Evolutionary conservation across 2,113 vertebrate species (phyloP).

Genomic region (Thryonomys swinderianus): DNA sequence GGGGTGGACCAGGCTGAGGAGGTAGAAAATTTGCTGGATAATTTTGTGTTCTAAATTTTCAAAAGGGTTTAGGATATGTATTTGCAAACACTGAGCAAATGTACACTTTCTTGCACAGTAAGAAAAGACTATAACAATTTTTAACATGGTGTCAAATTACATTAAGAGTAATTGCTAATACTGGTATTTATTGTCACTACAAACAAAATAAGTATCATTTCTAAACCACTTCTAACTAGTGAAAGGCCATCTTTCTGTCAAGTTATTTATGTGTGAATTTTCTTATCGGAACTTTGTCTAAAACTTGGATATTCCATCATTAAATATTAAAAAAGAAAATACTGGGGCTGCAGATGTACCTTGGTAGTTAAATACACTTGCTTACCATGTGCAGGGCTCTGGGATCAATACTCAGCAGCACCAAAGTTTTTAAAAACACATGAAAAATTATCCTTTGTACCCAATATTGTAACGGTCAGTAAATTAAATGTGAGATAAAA

Average conservation of each 20-base stretch:
- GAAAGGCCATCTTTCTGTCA: slow-evolving; percentile 24
- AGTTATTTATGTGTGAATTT: neutral
- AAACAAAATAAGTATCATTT: neutral
- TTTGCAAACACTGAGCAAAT: slow-evolving; percentile 29
- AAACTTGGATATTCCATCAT: slow-evolving; percentile 31
- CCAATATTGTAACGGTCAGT: neutral
- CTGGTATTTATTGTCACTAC: neutral
- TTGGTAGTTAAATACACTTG: neutral
- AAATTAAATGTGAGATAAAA: slow-evolving; percentile 6
- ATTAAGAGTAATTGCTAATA: slow-evolving; percentile 21
- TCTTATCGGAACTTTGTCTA: slow-evolving; percentile 3
- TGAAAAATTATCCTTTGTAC: neutral
- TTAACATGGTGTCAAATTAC: slow-evolving; percentile 20
- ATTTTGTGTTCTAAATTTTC: neutral
- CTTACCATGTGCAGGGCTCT: too few relatives aligned
- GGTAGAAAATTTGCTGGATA: neutral
- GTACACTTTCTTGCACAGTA: slow-evolving; percentile 2
- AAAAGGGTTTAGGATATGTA: neutral
- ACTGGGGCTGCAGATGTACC: neutral
- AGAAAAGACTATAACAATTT: slow-evolving; percentile 5
- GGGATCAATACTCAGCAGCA: neutral
- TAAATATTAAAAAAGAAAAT: neutral
- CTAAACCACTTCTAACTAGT: slow-evolving; percentile 1
- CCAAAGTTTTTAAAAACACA: neutral
- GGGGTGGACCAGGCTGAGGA: neutral